These are phyloP conservation scores for Erythrolamprus reginae DNA, from an alignment of 2,113 vertebrate genomes.

Conservation along the genomic window DNA sequence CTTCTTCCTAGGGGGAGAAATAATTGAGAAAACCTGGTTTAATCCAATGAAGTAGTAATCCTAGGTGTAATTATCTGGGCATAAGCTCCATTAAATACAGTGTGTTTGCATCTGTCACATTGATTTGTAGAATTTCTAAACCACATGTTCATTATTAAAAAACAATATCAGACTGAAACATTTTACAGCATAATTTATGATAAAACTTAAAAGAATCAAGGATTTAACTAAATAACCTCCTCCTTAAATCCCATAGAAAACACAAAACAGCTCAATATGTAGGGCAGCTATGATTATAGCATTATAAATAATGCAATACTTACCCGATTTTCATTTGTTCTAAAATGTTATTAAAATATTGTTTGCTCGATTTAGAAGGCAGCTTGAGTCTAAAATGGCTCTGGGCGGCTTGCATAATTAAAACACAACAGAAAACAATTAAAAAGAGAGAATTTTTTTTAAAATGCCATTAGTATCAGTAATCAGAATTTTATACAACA, in stretches of 20 bases:
- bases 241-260: neutral
- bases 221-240: neutral
- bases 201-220: neutral
- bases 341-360: neutral
- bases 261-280: neutral
- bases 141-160: neutral
- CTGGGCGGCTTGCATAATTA: neutral
- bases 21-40: too few species aligned
- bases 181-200: neutral
- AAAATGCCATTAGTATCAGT: neutral
- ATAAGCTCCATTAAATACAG: neutral
- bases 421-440: neutral
- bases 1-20: too few species aligned
- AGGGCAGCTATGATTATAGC: neutral
- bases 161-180: neutral
- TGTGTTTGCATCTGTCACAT: neutral
- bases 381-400: neutral
- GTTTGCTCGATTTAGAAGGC: neutral
- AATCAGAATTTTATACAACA: neutral
- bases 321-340: neutral
- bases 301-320: neutral
- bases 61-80: neutral
- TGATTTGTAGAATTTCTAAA: neutral
- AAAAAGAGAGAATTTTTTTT: neutral
- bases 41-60: neutral